Base-by-base conservation (phyloP, 2,888 invertebrate genomes). In the Mycalesis mineus region DNA sequence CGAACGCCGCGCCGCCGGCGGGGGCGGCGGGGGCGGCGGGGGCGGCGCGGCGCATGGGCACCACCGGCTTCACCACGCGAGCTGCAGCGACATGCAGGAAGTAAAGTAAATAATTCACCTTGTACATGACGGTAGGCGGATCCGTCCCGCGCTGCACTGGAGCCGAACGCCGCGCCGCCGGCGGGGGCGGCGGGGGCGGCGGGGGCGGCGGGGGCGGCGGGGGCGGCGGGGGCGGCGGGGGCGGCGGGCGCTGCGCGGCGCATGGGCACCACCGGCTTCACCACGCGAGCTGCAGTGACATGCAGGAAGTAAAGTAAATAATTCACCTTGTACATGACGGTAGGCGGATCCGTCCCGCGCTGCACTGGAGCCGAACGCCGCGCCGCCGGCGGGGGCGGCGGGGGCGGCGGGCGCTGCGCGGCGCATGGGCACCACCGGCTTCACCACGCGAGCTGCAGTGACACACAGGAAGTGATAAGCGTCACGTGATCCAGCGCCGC, bases 311-410 rank as follows among this genome's bases (percentile, higher is more conserved):
- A 49, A 22, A 41, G 22, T 50, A 28, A 39, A n/a, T 9, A 8
- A 40, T 5, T 17, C 75, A 88, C 88, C 86, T 83, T 84, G 86
- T 1, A 71, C 62, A 37, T 74, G 81, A 50, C 73, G 71, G 8
- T 81, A 62, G 4, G 81, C 76, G 1, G 75, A 79, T 7, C 83
- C 83, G 63, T 85, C 83, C 0, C 86, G 61, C 0, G 83, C 67
- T 13, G 84, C 68, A 33, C 79, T 75, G 61, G 88, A 88, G 0
- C 88, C 88, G 72, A 89, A 88, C 8, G 84, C 86, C 28, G 66
- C 63, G 65, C 65, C 13, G 68, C 68, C n/a, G n/a, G n/a, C n/a
- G n/a, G n/a, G n/a, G n/a, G n/a, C n/a, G n/a, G n/a, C n/a, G n/a
- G n/a, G n/a, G n/a, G n/a, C n/a, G n/a, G n/a, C n/a, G n/a, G n/a